Conservation (phyloP, 2,113 vertebrate genomes). For the Hippocampus barbouri region DNA sequence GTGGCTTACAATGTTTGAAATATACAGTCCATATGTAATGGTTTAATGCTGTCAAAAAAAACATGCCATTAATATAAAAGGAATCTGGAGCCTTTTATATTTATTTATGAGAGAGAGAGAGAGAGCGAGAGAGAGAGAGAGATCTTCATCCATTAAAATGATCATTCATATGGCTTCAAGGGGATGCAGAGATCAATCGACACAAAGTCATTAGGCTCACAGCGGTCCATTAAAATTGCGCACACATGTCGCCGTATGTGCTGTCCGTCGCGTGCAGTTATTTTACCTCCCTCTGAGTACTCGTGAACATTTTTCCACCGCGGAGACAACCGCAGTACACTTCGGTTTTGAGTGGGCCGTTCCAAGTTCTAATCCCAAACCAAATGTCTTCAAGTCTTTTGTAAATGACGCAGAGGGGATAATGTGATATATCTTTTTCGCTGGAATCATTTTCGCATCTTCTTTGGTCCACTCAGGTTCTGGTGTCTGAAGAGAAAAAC, state of each 20-base stretch:
- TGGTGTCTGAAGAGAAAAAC: conserved; percentile 9
- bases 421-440: conserved; percentile 14
- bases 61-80: too few relatives aligned
- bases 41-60: not conserved
- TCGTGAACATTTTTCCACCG: conserved; percentile 8
- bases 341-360: not conserved
- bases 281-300: conserved; percentile 7
- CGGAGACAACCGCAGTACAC: not conserved
- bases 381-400: not conserved
- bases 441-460: conserved; percentile 9
- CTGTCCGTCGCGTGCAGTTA: conserved; percentile 1
- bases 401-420: conserved; percentile 11
- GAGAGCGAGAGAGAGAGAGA: too few relatives aligned
- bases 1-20: not conserved
- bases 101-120: too few relatives aligned
- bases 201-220: conserved; percentile 42
- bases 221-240: not conserved
- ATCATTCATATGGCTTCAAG: conserved; percentile 52
- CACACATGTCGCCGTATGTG: not conserved
- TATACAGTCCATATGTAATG: not conserved
- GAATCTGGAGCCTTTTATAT: too few relatives aligned
- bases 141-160: conserved; percentile 43
- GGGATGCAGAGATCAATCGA: conserved; percentile 38
- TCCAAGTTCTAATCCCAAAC: conserved; percentile 15
- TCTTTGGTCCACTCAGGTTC: conserved; percentile 9